Evolutionary conservation across 2,797 vertebrate genomes (phyloP), one percentile per base, ranked within the genome.

Genomic region (Sebastes ruberrimus): DNA sequence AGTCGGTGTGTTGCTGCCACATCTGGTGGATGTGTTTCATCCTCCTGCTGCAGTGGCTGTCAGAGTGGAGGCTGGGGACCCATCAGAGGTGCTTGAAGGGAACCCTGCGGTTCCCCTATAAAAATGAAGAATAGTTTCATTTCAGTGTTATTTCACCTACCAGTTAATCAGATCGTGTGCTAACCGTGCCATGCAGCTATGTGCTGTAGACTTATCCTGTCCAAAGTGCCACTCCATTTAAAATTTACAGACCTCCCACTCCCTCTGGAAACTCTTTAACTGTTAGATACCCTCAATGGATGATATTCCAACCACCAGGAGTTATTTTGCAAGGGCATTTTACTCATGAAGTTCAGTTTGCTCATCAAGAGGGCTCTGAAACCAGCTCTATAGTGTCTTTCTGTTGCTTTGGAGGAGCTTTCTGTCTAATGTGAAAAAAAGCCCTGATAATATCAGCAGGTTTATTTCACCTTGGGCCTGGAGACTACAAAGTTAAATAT

Each of bases 41-140:
- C 75, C 65, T 10, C 28, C 57, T 68, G 28, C 67, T 69, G 74
- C 2, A 56, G 83, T 13, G 72, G 78, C 82, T 46, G 64, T 84
- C 78, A 11, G 64, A 89, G 75, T 71, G 81, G 80, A 88, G 75
- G 32, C 79, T 5, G 55, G 90, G 83, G 91, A 92, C 11, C 70
- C 81, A 87, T 92, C 86, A 69, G 71, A 74, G 68, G 74, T 66
- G 49, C 66, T 49, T 30, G 16, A 80, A 72, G 56, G 55, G 57
- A 85, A 74, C 75, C 67, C 72, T 79, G 84, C 14, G 61, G 84
- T 60, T 57, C 74, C 20, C 76, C 52, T 65, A 82, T 92, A 88
- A 93, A 92, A 92, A 72, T 82, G 66, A 92, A 74, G 71, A 85
- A 86, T 71, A 73, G 87, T 86, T 88, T 90, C 13, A 88, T 87